Base-by-base conservation (phyloP, 1,140 invertebrate genomes). In the Elymnias hypermnestra region DNA sequence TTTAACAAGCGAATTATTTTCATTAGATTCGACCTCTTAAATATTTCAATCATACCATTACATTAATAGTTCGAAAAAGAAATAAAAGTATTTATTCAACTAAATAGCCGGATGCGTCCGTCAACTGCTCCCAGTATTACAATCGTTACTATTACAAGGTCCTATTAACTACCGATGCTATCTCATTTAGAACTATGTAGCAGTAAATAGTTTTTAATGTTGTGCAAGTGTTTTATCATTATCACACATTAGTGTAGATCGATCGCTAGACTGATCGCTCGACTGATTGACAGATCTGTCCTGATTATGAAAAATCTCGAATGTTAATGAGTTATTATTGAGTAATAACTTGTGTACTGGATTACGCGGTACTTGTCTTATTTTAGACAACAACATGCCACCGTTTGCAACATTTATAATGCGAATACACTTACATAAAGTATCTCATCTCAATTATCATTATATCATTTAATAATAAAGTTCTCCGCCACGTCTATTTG, bases 161-260 rank as follows among this genome's bases (percentile, higher is more conserved):
- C 26, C 26, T 29, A 3, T 5, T 1, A 6, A 13, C 26, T 12
- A 29, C 2, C 4, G 26, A 29, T 29, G 26, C 9, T 29, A 12
- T 29, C 26, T 29, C 26, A 8, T 4, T 9, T 4, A 29, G 26
- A 12, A 4, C 26, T 3, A 29, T 13, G 10, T 26, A 26, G 10
- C 23, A 1, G 23, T 26, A 26, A 8, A 29, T 29, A 12, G 26
- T 29, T 29, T 12, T 5, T 12, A 8, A 2, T 7, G 10, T 29
- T 29, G 26, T 13, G 26, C 26, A 29, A 29, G 4, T 29, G 26
- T 29, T 29, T 2, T 29, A 29, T 28, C 25, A 28, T 28, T 10
- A 28, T 29, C 26, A 10, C 26, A 29, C 26, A 29, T 29, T 29
- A 29, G 26, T n/a, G n/a, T n/a, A n/a, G n/a, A n/a, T n/a, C n/a